Conservation (phyloP, 1,140 invertebrate species). For the Brachionus paranguensis region DNA sequence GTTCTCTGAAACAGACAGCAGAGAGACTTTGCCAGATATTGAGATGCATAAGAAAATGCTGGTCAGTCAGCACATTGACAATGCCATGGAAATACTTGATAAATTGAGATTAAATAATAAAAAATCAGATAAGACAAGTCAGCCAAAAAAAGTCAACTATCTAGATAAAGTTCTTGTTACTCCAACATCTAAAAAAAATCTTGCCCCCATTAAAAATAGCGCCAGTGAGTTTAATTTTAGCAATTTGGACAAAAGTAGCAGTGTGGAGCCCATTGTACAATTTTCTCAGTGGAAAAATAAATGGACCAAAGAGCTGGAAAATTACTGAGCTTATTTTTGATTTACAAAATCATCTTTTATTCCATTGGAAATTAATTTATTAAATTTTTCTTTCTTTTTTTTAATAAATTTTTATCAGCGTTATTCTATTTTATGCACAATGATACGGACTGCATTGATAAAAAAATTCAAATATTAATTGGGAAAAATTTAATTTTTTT, state of each 20-base stretch:
- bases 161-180: background rate
- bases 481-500: no score
- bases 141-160: background rate
- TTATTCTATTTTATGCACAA: background rate
- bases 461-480: no score
- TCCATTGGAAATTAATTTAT: background rate
- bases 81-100: background rate
- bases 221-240: background rate
- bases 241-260: background rate
- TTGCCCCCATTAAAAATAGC: background rate
- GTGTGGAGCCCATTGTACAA: background rate
- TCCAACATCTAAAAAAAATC: background rate
- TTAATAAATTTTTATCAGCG: background rate
- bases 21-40: background rate
- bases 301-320: background rate
- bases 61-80: background rate
- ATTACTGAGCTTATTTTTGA: background rate
- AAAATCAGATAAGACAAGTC: background rate
- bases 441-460: no score
- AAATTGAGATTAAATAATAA: constrained; percentile 7
- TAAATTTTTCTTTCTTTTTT: background rate
- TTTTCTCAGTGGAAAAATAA: constrained; percentile 6
- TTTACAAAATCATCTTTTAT: background rate
- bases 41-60: background rate
- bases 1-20: background rate